Evolutionary conservation across 2,888 invertebrate species (phyloP).

Genomic region (Norana najaformis): DNA sequence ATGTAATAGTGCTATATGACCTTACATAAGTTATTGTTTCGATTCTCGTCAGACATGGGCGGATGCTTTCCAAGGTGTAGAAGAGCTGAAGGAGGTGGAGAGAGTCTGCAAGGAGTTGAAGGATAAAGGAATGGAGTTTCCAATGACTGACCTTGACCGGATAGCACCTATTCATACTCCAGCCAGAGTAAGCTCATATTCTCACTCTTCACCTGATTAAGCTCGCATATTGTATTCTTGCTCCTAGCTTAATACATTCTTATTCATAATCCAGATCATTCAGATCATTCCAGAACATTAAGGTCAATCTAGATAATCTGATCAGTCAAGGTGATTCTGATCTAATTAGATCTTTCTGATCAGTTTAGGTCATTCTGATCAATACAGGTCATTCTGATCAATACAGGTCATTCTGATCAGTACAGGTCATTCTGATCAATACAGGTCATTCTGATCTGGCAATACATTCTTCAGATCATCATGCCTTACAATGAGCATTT

Average conservation of each 20-base stretch:
- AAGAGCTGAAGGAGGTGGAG: constrained; percentile 87
- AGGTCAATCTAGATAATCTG: too few relatives aligned
- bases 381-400: too few relatives aligned
- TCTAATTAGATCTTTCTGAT: too few relatives aligned
- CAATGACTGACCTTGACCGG: constrained; percentile 86
- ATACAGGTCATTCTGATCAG: background rate
- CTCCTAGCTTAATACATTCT: background rate
- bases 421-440: background rate
- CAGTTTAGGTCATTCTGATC: too few relatives aligned
- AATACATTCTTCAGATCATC: background rate
- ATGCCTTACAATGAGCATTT: background rate
- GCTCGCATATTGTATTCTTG: background rate
- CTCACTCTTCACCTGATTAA: background rate
- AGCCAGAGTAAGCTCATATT: constrained; percentile 53
- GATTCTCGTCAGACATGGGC: constrained; percentile 78
- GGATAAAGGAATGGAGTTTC: constrained; percentile 95
- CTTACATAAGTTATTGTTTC: background rate
- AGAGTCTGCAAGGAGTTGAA: constrained; percentile 92
- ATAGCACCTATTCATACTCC: constrained; percentile 69
- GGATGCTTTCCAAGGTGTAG: constrained; percentile 89
- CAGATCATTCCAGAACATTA: too few relatives aligned
- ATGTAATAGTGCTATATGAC: background rate
- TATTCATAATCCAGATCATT: too few relatives aligned
- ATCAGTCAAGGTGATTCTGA: too few relatives aligned
- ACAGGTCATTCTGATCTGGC: background rate